These are phyloP conservation scores for Drosophila mettleri DNA, from an alignment of 2,888 invertebrate species.

Conservation along the genomic window DNA sequence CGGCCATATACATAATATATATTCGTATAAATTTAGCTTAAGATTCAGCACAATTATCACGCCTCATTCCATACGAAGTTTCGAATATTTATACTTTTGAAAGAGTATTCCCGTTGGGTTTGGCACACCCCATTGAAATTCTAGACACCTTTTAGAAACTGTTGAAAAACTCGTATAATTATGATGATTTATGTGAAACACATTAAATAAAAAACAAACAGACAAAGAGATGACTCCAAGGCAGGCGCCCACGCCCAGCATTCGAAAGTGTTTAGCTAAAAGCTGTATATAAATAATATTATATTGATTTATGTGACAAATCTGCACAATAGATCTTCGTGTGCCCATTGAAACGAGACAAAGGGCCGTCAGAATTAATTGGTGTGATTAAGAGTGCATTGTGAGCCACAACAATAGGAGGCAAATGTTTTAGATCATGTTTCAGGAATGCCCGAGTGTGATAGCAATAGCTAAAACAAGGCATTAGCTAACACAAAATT, in stretches of 20 bases:
- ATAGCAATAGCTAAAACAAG: slow-evolving; percentile 7
- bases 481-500: slow-evolving; percentile 22
- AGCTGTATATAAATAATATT: slow-evolving; percentile 64
- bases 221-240: slow-evolving; percentile 17
- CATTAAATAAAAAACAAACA: slow-evolving; percentile 36
- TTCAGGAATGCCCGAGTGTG: slow-evolving; percentile 27
- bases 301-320: slow-evolving; percentile 68
- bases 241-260: slow-evolving; percentile 58
- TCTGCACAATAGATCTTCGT: slow-evolving; percentile 63
- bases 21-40: background rate
- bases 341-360: slow-evolving; percentile 23
- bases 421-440: slow-evolving; percentile 64
- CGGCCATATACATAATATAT: background rate
- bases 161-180: slow-evolving; percentile 60
- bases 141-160: slow-evolving; percentile 54
- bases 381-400: slow-evolving; percentile 70
- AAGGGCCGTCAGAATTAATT: slow-evolving; percentile 71
- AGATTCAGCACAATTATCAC: slow-evolving; percentile 19
- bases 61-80: background rate
- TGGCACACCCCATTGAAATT: slow-evolving; percentile 56
- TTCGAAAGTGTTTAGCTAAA: slow-evolving; percentile 68
- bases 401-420: slow-evolving; percentile 53
- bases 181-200: slow-evolving; percentile 68
- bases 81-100: slow-evolving; percentile 1
- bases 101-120: slow-evolving; percentile 24